A percentile compares a stretch with the other conserved stretches of the same genome.
phyloP scores from a whole-genome alignment of 2,888 invertebrate species.

The Malachius bipustulatus region DNA sequence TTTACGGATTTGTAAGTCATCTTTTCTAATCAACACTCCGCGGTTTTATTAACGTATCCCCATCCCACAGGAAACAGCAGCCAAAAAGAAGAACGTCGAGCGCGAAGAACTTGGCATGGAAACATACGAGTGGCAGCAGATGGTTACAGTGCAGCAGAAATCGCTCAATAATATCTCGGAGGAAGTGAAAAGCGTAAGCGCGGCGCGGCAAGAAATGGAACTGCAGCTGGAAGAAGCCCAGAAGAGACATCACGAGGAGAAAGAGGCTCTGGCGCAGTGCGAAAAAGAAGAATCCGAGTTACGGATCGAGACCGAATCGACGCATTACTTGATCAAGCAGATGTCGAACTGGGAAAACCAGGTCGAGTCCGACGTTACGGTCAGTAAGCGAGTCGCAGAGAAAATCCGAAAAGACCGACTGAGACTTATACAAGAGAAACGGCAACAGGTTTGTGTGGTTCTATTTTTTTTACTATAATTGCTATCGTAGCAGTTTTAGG shows the following conservation, averaged over 20 bases:
- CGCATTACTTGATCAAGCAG: slow-evolving; percentile 44
- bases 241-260: slow-evolving; percentile 38
- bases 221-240: slow-evolving; percentile 38
- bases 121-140: slow-evolving; percentile 51
- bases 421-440: slow-evolving; percentile 44
- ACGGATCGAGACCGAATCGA: slow-evolving; percentile 45
- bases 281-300: slow-evolving; percentile 42
- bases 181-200: slow-evolving; percentile 40
- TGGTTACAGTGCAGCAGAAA: slow-evolving; percentile 43
- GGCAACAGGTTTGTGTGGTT: slow-evolving; percentile 36
- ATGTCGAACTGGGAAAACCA: slow-evolving; percentile 51
- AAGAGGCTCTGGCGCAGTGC: slow-evolving; percentile 38
- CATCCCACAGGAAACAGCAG: slow-evolving; percentile 34
- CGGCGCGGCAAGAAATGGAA: slow-evolving; percentile 43
- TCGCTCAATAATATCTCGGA: slow-evolving; percentile 45
- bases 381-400: slow-evolving; percentile 53
- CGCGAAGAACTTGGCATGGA: slow-evolving; percentile 45
- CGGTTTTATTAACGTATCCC: background rate
- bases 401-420: slow-evolving; percentile 48
- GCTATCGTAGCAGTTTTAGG: slow-evolving; percentile 29
- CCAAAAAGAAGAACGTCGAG: slow-evolving; percentile 41
- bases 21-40: too few species aligned
- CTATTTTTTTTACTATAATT: background rate
- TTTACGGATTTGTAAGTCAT: slow-evolving; percentile 48
- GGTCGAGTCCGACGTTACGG: slow-evolving; percentile 47